These are phyloP conservation scores for Sylvicapra grimmia DNA, from an alignment of 2,113 vertebrate genomes.

Conservation along the genomic window DNA sequence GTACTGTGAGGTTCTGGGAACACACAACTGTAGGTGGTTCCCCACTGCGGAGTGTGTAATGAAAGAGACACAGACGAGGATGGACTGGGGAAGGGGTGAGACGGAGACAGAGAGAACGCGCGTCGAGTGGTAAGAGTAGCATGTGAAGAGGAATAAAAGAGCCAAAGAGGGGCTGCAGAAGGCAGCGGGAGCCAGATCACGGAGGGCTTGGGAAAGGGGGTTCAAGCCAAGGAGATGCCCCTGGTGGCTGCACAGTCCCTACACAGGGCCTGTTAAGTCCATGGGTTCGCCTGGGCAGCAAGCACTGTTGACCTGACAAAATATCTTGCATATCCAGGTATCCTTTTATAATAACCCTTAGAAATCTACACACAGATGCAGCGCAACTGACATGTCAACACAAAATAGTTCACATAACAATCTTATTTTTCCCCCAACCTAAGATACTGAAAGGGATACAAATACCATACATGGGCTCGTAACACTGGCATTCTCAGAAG, in stretches of 20 bases:
- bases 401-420: not conserved
- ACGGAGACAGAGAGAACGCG: fast-evolving
- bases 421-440: not conserved
- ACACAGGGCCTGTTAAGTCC: fast-evolving
- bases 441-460: not conserved
- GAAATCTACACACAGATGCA: not conserved
- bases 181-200: fast-evolving
- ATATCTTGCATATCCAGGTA: not conserved
- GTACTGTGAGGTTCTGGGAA: fast-evolving
- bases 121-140: fast-evolving
- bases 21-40: not conserved
- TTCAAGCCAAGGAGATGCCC: not conserved
- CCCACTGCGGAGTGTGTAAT: not conserved
- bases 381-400: too few relatives aligned
- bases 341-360: not conserved
- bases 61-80: not conserved
- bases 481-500: not conserved
- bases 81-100: not conserved
- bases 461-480: not conserved
- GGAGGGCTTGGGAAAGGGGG: not conserved
- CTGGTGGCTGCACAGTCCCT: not conserved
- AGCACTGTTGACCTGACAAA: not conserved
- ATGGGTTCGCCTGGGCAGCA: not conserved
- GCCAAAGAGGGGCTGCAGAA: not conserved
- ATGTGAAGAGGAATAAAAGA: not conserved